A percentile compares a stretch with the other conserved stretches of the same genome.
Conservation (phyloP, 2,113 vertebrate genomes). For the Lycocorax pyrrhopterus region DNA sequence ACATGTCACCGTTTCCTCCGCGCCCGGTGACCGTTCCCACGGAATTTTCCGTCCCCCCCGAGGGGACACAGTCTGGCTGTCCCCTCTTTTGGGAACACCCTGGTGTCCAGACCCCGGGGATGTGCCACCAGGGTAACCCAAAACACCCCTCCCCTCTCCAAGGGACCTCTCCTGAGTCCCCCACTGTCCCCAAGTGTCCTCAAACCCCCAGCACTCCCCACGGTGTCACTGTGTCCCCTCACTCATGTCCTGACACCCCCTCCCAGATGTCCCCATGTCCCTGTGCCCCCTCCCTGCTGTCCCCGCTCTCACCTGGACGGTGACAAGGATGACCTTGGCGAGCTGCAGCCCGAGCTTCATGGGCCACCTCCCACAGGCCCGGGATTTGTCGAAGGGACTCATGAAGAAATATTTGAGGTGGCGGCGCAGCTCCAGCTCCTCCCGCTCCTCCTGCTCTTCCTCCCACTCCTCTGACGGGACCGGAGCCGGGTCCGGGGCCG, state of each 20-base stretch:
- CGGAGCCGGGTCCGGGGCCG: no score
- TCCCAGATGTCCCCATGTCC: neutral
- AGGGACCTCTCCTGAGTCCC: neutral
- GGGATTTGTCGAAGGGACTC: no score
- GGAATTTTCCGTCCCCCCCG: neutral
- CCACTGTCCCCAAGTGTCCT: neutral
- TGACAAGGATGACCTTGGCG: no score
- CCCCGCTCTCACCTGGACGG: no score
- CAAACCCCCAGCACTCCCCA: neutral
- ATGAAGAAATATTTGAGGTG: no score
- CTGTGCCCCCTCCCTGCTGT: neutral
- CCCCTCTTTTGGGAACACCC: neutral
- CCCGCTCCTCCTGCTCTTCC: no score
- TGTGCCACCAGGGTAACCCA: neutral
- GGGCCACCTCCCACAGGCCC: no score
- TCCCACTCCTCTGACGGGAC: no score
- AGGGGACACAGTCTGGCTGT: neutral
- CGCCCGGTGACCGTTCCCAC: neutral
- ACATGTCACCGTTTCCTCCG: neutral
- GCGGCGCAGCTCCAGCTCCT: no score
- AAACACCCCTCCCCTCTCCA: neutral
- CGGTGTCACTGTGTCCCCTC: neutral
- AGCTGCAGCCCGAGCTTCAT: neutral
- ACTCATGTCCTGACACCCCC: neutral
- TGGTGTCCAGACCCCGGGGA: neutral